Base-by-base conservation (phyloP, 2,113 vertebrate genomes). In the Synodontis membranacea region DNA sequence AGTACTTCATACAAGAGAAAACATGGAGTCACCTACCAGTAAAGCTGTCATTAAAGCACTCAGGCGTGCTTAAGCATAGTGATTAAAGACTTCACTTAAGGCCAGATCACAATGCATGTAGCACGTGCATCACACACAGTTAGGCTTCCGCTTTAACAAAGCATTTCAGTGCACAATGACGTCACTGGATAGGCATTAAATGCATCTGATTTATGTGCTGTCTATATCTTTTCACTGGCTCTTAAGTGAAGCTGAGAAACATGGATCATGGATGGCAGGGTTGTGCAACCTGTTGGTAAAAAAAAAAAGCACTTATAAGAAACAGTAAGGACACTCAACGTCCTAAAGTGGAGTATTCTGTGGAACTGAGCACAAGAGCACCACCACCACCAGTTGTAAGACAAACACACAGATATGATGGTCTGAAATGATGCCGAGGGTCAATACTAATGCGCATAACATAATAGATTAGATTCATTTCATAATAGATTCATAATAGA, bases 1-100 rank as follows among this genome's bases (percentile, higher is more conserved):
- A 48, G 42, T 75, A 48, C 42, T n/a, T 75, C 42, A 48, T 75
- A 75, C 46, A 46, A 46, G 42, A 6, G 42, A 44, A 23, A 28
- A 25, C 39, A 44, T 44, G 39, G 72, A 48, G 72, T n/a, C 72
- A 46, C 5, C 23, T 28, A 75, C n/a, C 25, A 46, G 72, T n/a
- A 75, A 75, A 46, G 5, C 44, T 75, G 72, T 75, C 72, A 46
- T 15, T 75, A 48, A 48, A 75, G 72, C 42, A 75, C 72, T 75
- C 72, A 48, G 72, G 25, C 72, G 17, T 75, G 70, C 11, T 46
- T 10, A 48, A 75, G 2, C 15, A 75, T 46, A 28, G 12, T 75
- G 72, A 75, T 48, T n/a, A 75, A 75, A n/a, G 44, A 2, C 72
- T 75, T 46, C 72, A 75, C 12, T 75, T 46, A 75, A 48, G 42